A percentile compares a stretch with the other conserved stretches of the same genome.
These are phyloP conservation scores for Protobothrops flavoviridis DNA, from an alignment of 2,113 vertebrate genomes.

Conservation along the genomic window DNA sequence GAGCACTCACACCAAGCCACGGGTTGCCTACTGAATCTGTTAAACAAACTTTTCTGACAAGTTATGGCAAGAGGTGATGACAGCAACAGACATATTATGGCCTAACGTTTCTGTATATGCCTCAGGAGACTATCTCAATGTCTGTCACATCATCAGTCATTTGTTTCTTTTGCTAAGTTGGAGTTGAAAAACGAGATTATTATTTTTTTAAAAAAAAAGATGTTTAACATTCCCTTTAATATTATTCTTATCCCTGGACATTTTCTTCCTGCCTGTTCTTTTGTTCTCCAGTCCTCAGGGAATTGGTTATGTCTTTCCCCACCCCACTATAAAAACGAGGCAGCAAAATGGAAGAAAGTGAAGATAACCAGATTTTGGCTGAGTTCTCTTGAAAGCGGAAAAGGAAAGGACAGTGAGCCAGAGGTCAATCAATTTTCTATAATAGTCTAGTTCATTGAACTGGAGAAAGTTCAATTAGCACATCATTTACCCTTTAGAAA, in stretches of 20 bases:
- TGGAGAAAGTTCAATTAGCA: slow-evolving; percentile 27
- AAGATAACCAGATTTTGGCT: slow-evolving; percentile 1
- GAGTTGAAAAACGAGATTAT: not conserved
- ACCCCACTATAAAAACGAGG: not conserved
- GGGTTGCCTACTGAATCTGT: not conserved
- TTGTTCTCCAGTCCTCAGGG: not conserved
- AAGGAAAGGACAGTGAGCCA: slow-evolving; percentile 21
- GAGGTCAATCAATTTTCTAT: slow-evolving; percentile 22
- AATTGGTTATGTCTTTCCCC: not conserved
- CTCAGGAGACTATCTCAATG: not conserved
- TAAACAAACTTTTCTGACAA: not conserved
- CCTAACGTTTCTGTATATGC: not conserved
- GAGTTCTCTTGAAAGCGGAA: slow-evolving; percentile 20
- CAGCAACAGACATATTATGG: not conserved
- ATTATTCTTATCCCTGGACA: not conserved
- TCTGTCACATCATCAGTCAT: not conserved
- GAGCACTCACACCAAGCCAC: not conserved
- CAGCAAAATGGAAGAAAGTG: not conserved
- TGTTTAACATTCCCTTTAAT: not conserved
- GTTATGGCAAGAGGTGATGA: not conserved
- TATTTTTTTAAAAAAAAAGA: not conserved
- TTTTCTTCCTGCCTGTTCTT: not conserved
- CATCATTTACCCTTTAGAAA: slow-evolving; percentile 24
- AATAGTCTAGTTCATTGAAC: slow-evolving; percentile 18
- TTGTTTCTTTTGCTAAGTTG: not conserved